Base-by-base conservation (phyloP, 2,888 invertebrate species). In the Pristionchus maxplancki region DNA sequence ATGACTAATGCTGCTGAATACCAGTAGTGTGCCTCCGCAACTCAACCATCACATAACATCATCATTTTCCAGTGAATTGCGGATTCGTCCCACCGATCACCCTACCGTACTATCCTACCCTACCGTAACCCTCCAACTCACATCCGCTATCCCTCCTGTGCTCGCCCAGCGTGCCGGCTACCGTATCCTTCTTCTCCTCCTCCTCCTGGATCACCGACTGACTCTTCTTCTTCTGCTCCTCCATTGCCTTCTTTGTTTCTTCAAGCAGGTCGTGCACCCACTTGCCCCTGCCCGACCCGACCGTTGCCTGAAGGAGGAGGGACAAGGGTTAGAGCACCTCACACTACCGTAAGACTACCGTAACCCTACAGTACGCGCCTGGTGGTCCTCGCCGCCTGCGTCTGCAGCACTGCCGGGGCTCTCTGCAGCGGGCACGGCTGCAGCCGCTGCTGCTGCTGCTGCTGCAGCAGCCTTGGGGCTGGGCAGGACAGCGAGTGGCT, bases 241-340 rank as follows among this genome's bases (percentile, higher is more conserved):
- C 81, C 58, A 88, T 88, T 34, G 91, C 92, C 67, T 90, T 89
- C 88, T 90, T 91, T 84, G 92, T 91, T 83, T 92, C 92, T 81
- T 91, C 92, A 67, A 92, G 40, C 44, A 92, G 86, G 3, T 93
- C 93, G 83, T 93, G 93, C 13, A 92, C 93, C 94, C 93, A 94
- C 89, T 93, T 92, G n/a, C 93, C 93, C 40, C 92, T 89, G n/a
- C 93, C 92, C 44, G 89, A 88, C 28, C 94, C 94, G 0, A 94
- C 93, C n/a, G 94, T 94, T 31, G 93, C 92, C 89, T 94, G 93
- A 78, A 88, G n/a, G n/a, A n/a, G n/a, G n/a, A n/a, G n/a, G n/a
- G n/a, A n/a, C n/a, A n/a, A 11, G 5, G 37, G 15, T 34, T 34
- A 34, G 6, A 44, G 53, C 53, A 53, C 58, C 20, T 9, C 24